Percentiles rank a stretch among this genome's conserved stretches.
Conservation (phyloP, 2,113 vertebrate genomes). For the Nipponia nippon region DNA sequence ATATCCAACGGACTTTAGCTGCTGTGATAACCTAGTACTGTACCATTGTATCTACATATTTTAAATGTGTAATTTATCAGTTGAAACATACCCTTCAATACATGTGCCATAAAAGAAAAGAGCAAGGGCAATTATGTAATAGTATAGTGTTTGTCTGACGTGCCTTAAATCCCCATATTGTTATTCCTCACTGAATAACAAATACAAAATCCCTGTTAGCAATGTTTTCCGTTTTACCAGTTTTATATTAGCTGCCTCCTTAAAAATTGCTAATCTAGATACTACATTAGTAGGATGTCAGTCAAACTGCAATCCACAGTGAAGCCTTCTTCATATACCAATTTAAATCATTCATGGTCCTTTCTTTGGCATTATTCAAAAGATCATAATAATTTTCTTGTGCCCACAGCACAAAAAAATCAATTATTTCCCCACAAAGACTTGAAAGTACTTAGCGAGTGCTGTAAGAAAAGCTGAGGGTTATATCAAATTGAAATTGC, state of each 20-base stretch:
- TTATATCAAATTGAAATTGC: constrained; percentile 99
- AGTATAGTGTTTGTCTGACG: constrained; percentile 69
- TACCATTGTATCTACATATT: constrained; percentile 67
- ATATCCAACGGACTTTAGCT: constrained; percentile 29
- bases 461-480: constrained; percentile 99
- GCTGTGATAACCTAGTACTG: constrained; percentile 37
- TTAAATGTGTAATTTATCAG: constrained; percentile 74
- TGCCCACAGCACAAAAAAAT: constrained; percentile 99
- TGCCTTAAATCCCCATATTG: constrained; percentile 73
- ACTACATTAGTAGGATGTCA: constrained; percentile 91
- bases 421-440: constrained; percentile 99
- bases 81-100: constrained; percentile 69
- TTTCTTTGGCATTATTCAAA: constrained; percentile 99
- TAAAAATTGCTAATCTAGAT: constrained; percentile 95
- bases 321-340: constrained; percentile 98
- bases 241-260: constrained; percentile 77
- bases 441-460: constrained; percentile 99
- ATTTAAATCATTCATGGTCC: constrained; percentile 99
- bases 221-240: constrained; percentile 77
- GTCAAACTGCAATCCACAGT: constrained; percentile 90
- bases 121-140: constrained; percentile 73
- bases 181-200: constrained; percentile 68
- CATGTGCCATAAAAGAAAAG: constrained; percentile 70
- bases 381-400: constrained; percentile 99
- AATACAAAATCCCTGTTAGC: constrained; percentile 69